phyloP scores from a whole-genome alignment of 2,888 invertebrate genomes.

The Nephrocerus scutellatus region DNA sequence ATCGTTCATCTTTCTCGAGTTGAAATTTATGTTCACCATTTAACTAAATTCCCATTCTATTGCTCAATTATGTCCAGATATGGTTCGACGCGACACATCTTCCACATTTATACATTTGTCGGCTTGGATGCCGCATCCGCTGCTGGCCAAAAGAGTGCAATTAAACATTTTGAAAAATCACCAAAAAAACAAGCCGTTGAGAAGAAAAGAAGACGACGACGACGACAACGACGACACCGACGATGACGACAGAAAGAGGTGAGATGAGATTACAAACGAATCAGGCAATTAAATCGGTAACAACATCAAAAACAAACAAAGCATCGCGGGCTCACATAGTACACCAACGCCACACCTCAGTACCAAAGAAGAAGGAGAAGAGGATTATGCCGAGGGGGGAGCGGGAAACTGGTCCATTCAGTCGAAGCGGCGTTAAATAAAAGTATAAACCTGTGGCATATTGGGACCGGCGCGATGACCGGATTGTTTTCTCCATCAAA shows the following conservation, averaged over 20 bases:
- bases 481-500: slow-evolving; percentile 24
- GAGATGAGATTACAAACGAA: slow-evolving; percentile 21
- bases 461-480: too few relatives aligned
- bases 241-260: too few relatives aligned
- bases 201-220: too few relatives aligned
- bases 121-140: too few relatives aligned
- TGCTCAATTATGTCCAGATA: slow-evolving; percentile 25
- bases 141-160: too few relatives aligned
- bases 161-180: too few relatives aligned
- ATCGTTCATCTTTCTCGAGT: slow-evolving; percentile 22
- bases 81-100: slow-evolving; percentile 20
- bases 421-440: neutral
- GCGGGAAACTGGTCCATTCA: neutral
- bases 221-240: too few relatives aligned
- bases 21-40: slow-evolving; percentile 23
- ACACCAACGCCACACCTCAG: too few relatives aligned
- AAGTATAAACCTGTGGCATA: too few relatives aligned
- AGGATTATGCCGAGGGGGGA: neutral
- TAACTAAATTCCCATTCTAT: slow-evolving; percentile 25
- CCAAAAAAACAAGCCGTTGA: too few relatives aligned
- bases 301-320: slow-evolving; percentile 18
- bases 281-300: slow-evolving; percentile 25
- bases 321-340: too few relatives aligned
- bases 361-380: slow-evolving; percentile 4
- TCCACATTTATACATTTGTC: too few relatives aligned